Conservation (phyloP, 2,797 vertebrate genomes). For the Coracias cyanogaster region DNA sequence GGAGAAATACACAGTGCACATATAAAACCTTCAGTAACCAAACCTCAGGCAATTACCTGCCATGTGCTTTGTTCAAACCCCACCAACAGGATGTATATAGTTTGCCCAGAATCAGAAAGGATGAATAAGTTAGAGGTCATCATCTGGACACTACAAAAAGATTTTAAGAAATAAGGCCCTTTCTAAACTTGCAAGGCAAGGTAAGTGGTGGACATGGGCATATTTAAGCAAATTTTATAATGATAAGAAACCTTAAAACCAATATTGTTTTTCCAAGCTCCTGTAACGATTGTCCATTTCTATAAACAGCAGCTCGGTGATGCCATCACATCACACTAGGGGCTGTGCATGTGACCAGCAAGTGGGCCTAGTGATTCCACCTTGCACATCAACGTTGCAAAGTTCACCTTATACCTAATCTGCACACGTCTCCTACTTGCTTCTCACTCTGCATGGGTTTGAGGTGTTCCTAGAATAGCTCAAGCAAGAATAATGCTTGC, state of each 20-base stretch:
- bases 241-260: neutral
- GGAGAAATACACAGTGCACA: neutral
- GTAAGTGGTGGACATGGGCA: neutral
- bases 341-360: neutral
- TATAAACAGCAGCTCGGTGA: neutral
- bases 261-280: neutral
- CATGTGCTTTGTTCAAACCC: neutral
- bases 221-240: neutral
- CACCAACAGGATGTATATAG: too few species aligned
- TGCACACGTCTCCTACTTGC: too few species aligned
- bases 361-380: neutral
- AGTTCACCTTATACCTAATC: neutral
- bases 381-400: neutral
- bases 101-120: neutral
- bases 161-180: neutral
- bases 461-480: neutral
- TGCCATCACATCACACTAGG: neutral
- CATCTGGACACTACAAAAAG: neutral
- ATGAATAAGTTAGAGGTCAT: neutral
- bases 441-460: accelerated
- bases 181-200: neutral
- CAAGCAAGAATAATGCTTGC: neutral
- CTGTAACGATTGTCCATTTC: neutral
- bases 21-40: neutral
- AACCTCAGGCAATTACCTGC: neutral